Conservation (phyloP, 2,113 vertebrate genomes). For the Antigone vipio region DNA sequence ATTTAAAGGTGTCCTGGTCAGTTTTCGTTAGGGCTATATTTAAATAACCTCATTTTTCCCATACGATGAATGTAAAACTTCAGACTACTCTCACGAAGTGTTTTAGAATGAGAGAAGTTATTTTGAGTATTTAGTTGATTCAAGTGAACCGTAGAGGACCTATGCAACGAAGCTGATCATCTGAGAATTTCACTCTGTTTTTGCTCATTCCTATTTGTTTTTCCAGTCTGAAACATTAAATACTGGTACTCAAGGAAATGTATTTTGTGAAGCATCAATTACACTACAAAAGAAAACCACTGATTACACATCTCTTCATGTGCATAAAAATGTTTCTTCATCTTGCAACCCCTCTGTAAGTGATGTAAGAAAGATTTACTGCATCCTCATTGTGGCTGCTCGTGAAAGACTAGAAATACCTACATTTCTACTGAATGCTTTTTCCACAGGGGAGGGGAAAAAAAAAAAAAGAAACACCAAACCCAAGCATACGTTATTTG, state of each 20-base stretch:
- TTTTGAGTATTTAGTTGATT: slow-evolving; percentile 16
- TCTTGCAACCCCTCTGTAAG: background rate
- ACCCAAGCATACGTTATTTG: background rate
- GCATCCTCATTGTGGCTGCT: slow-evolving; percentile 5
- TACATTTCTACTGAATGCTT: background rate
- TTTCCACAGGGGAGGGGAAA: background rate
- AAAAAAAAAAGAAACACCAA: background rate
- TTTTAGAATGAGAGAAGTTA: slow-evolving; percentile 29
- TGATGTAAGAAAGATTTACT: slow-evolving; percentile 26
- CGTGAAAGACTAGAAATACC: background rate
- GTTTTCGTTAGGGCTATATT: background rate
- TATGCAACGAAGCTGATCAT: slow-evolving; percentile 24
- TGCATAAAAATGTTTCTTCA: background rate
- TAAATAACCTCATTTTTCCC: slow-evolving; percentile 29
- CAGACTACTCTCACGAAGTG: background rate
- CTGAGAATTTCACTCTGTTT: slow-evolving; percentile 20
- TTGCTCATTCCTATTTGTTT: slow-evolving; percentile 28
- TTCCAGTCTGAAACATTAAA: slow-evolving; percentile 22
- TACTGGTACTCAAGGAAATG: background rate
- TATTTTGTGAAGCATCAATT: background rate
- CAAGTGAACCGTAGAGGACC: background rate
- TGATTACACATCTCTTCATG: slow-evolving; percentile 12
- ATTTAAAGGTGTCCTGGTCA: background rate
- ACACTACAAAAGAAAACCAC: background rate
- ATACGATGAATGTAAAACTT: background rate